These are phyloP conservation scores for Merops nubicus DNA, from an alignment of 2,113 vertebrate species.

Conservation along the genomic window DNA sequence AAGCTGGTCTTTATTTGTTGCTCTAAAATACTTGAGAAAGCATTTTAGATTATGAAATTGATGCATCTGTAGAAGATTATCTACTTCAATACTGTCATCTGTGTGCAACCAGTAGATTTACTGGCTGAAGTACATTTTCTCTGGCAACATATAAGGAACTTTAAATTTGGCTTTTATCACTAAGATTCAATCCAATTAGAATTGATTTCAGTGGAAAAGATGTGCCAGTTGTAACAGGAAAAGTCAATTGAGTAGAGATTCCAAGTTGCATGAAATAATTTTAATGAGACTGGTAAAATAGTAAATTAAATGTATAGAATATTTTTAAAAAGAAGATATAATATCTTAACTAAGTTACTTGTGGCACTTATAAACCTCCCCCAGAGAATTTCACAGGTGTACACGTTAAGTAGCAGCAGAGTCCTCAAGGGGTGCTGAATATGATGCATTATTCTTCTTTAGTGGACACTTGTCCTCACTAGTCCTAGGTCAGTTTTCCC, in stretches of 20 bases:
- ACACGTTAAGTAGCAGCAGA: neutral
- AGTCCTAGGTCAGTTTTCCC: neutral
- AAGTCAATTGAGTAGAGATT: neutral
- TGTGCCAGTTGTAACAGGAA: neutral
- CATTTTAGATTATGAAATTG: slow-evolving; percentile 26
- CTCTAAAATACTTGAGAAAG: neutral
- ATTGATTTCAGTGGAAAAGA: neutral
- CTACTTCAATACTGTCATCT: slow-evolving; percentile 1
- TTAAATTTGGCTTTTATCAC: neutral
- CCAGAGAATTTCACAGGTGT: neutral
- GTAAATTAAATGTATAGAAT: neutral
- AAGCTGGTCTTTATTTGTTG: neutral
- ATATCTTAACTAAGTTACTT: neutral
- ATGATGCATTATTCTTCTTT: neutral
- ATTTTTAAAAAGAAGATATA: neutral
- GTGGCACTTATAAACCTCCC: neutral
- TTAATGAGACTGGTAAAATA: neutral
- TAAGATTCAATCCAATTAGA: neutral
- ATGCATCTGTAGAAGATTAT: slow-evolving; percentile 14
- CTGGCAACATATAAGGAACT: neutral
- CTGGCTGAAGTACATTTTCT: neutral
- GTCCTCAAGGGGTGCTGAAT: fast-evolving
- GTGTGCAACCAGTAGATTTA: neutral
- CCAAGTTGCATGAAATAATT: neutral
- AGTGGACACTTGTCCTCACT: too few relatives aligned